These are phyloP conservation scores for Bergia puertoricense DNA, from an alignment of 92 coral and sea anemone genomes.

Conservation along the genomic window DNA sequence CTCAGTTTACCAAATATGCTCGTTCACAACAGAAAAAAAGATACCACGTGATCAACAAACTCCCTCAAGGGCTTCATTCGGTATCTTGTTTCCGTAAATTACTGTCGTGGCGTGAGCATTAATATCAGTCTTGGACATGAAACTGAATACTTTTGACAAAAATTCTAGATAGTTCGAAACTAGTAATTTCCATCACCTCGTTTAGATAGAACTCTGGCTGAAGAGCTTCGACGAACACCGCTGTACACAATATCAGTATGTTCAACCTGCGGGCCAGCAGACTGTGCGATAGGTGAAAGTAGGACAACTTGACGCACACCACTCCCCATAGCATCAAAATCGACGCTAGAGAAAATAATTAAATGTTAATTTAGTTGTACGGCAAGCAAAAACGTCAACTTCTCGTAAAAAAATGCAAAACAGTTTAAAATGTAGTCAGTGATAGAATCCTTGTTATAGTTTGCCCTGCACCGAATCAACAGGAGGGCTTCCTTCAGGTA, in stretches of 20 bases:
- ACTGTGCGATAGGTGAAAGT: conserved; percentile 65
- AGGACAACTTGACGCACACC: conserved; percentile 64
- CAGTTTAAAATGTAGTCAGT: too few species aligned
- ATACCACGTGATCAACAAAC: too few species aligned
- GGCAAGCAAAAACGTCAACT: too few species aligned
- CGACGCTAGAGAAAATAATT: conserved; percentile 53
- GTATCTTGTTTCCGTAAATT: too few species aligned
- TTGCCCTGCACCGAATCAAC: too few species aligned
- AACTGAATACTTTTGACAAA: neutral
- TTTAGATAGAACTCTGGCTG: conserved; percentile 68
- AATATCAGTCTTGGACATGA: neutral
- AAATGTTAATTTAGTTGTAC: neutral
- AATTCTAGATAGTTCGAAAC: neutral
- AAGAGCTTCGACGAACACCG: conserved; percentile 65
- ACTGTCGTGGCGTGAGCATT: neutral
- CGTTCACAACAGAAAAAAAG: too few species aligned
- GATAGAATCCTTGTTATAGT: too few species aligned
- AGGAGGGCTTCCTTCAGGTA: too few species aligned
- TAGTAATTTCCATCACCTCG: conserved; percentile 48
- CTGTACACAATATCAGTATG: conserved; percentile 66
- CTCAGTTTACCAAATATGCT: too few species aligned
- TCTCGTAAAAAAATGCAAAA: neutral
- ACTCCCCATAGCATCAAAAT: conserved; percentile 75
- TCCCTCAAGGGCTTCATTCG: too few species aligned
- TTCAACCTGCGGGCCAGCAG: conserved; percentile 63